These are phyloP conservation scores for Lithobates pipiens DNA, from an alignment of 2,797 vertebrate genomes.

Conservation along the genomic window DNA sequence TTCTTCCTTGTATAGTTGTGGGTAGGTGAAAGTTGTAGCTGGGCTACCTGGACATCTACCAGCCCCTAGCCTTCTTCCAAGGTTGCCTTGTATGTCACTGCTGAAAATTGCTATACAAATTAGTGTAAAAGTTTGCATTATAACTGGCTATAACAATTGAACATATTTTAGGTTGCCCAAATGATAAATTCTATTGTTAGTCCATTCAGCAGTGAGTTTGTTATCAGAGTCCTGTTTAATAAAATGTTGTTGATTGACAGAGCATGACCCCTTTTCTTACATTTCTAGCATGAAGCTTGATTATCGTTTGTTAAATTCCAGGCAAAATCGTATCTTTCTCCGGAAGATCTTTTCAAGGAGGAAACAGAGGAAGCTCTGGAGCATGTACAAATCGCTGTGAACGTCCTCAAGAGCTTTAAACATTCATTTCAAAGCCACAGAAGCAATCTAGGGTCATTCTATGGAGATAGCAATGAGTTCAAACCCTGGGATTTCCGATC, in stretches of 20 bases:
- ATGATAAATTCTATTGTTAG: not conserved
- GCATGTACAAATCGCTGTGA: conserved; percentile 74
- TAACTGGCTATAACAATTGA: not conserved
- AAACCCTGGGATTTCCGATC: conserved; percentile 84
- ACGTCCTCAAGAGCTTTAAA: conserved; percentile 76
- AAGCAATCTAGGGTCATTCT: conserved; percentile 73
- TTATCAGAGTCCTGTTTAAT: not conserved
- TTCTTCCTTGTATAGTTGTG: too few relatives aligned
- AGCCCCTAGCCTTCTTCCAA: too few relatives aligned
- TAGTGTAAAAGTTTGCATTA: too few relatives aligned
- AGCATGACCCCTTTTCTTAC: conserved; percentile 4
- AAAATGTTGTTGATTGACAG: not conserved
- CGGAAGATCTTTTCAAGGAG: conserved; percentile 77
- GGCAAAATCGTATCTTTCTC: conserved; percentile 77
- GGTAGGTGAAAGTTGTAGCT: too few relatives aligned
- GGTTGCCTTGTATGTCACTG: too few relatives aligned
- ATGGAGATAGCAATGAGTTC: conserved; percentile 62
- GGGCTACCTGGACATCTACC: too few relatives aligned
- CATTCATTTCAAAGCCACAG: conserved; percentile 78
- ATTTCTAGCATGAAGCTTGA: not conserved
- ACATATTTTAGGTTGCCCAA: not conserved
- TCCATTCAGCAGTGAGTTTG: not conserved
- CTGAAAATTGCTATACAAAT: too few relatives aligned
- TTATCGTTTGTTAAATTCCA: conserved; percentile 64
- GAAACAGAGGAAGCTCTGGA: conserved; percentile 81